Evolutionary conservation across 37 sponge, comb jelly and placozoan species (phyloP).

Genomic region (Lycopodina hypogea): DNA sequence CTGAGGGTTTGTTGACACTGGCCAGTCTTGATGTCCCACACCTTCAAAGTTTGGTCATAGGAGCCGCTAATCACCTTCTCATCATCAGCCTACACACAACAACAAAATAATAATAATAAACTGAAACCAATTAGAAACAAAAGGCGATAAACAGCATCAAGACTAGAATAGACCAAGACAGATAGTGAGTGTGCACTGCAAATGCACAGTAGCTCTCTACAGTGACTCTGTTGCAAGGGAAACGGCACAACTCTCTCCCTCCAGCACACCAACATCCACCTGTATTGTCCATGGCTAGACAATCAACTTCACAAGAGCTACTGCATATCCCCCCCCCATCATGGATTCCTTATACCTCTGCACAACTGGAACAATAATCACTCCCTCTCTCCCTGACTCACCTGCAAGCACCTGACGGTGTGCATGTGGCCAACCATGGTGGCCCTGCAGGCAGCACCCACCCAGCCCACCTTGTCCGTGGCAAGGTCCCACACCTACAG

Average conservation of each 20-base stretch:
- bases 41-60: conserved; percentile 92
- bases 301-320: too few species aligned
- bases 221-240: too few species aligned
- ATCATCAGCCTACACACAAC: conserved; percentile 68
- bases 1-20: conserved; percentile 82
- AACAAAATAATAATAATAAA: background rate
- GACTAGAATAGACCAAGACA: too few species aligned
- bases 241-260: too few species aligned
- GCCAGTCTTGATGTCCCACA: conserved; percentile 87
- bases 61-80: conserved; percentile 93
- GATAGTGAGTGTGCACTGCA: too few species aligned
- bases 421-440: conserved; percentile 95
- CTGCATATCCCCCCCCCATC: too few species aligned
- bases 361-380: too few species aligned
- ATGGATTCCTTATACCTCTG: too few species aligned
- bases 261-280: too few species aligned
- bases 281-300: too few species aligned
- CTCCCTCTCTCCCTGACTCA: conserved; percentile 3
- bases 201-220: too few species aligned
- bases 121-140: background rate
- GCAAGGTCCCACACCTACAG: conserved; percentile 90
- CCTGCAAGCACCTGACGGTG: conserved; percentile 95
- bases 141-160: background rate
- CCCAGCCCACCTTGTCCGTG: conserved; percentile 76
- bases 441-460: conserved; percentile 83